Conservation (phyloP, 2,113 vertebrate species). For the Varanus komodoensis region DNA sequence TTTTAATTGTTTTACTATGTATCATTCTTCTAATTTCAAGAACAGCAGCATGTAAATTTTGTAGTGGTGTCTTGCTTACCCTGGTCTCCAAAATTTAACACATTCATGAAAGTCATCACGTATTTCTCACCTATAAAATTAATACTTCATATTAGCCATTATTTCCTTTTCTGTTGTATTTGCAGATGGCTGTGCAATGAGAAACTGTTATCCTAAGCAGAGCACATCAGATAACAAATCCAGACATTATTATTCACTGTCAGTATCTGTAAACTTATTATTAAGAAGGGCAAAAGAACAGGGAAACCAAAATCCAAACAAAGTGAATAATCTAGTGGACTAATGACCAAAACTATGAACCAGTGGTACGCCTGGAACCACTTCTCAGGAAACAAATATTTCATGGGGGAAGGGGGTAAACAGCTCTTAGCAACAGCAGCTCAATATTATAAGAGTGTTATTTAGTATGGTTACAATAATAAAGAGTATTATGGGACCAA, state of each 20-base stretch:
- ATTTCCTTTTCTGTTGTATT: constrained; percentile 24
- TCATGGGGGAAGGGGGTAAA: not conserved
- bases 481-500: too few relatives aligned
- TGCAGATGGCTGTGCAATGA: not conserved
- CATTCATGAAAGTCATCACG: constrained; percentile 97
- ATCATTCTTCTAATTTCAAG: not conserved
- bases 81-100: constrained; percentile 97
- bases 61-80: constrained; percentile 76
- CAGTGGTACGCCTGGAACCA: not conserved
- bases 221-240: not conserved
- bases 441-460: too few relatives aligned
- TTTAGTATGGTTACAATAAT: too few relatives aligned
- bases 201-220: not conserved
- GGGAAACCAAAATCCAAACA: not conserved
- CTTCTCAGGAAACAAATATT: not conserved
- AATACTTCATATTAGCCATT: constrained; percentile 31
- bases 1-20: constrained; percentile 1
- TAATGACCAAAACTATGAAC: not conserved
- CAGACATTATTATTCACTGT: not conserved
- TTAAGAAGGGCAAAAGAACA: not conserved
- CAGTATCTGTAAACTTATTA: not conserved
- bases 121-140: constrained; percentile 89
- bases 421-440: not conserved
- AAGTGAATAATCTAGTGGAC: not conserved
- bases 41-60: not conserved